phyloP scores from a whole-genome alignment of 2,113 vertebrate genomes.

The Chloropsis cyanopogon region DNA sequence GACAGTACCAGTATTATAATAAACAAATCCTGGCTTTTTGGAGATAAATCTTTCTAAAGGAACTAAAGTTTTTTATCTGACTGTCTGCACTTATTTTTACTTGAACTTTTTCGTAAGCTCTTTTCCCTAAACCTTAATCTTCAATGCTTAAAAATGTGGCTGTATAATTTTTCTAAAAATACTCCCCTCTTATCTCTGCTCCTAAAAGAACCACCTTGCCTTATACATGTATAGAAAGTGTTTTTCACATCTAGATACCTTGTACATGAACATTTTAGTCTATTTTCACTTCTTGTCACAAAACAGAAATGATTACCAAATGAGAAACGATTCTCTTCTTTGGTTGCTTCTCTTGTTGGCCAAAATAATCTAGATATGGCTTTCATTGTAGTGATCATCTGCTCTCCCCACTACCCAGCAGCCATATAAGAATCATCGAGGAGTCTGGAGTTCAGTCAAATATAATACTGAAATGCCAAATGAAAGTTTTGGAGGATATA shows the following conservation, averaged over 20 bases:
- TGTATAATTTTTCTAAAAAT: background rate
- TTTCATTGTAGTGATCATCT: background rate
- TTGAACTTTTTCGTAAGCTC: background rate
- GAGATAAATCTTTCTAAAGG: background rate
- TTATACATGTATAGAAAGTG: background rate
- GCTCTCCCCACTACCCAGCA: background rate
- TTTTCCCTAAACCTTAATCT: background rate
- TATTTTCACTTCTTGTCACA: background rate
- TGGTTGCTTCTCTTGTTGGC: background rate
- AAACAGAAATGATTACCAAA: background rate
- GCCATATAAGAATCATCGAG: background rate
- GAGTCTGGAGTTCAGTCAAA: background rate
- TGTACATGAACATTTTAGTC: background rate
- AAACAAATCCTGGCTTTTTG: background rate
- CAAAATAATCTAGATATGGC: background rate
- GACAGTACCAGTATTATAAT: background rate
- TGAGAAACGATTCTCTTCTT: background rate
- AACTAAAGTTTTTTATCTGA: background rate
- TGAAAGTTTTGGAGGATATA: background rate
- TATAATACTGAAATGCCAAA: background rate
- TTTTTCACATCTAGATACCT: background rate
- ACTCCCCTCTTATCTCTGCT: background rate
- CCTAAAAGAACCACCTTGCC: background rate
- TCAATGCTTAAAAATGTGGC: background rate
- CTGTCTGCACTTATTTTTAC: background rate